Evolutionary conservation across 2,113 vertebrate species (phyloP).

Genomic region (Sula dactylatra): DNA sequence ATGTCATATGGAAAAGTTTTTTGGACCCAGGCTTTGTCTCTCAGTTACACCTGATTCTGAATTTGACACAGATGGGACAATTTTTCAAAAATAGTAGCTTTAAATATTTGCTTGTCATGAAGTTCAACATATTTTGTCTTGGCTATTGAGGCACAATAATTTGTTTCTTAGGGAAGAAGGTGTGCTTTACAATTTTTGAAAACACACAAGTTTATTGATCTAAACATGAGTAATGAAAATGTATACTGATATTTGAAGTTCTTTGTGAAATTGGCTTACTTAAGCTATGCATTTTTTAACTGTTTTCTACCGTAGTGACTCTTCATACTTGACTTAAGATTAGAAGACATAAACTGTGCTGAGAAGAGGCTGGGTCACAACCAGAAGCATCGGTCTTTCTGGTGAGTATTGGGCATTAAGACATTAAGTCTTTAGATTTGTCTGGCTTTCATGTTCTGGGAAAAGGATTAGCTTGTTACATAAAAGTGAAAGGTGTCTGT

Average conservation of each 20-base stretch:
- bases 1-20: not conserved
- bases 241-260: not conserved
- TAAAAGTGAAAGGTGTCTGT: not conserved
- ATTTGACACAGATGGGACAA: not conserved
- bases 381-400: not conserved
- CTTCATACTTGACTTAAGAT: not conserved
- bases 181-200: not conserved
- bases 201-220: not conserved
- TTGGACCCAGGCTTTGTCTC: not conserved
- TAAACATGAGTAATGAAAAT: not conserved
- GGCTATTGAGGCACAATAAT: not conserved
- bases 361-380: not conserved
- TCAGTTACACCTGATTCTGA: not conserved
- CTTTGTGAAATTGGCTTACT: not conserved
- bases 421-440: not conserved
- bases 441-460: not conserved
- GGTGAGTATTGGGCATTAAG: not conserved
- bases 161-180: not conserved
- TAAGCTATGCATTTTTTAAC: not conserved
- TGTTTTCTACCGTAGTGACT: not conserved
- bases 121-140: not conserved
- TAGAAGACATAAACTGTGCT: fast-evolving
- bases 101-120: not conserved
- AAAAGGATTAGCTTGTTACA: not conserved
- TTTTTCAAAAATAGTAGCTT: not conserved